Conservation (phyloP, 1,140 invertebrate species). For the Galendromus occidentalis region DNA sequence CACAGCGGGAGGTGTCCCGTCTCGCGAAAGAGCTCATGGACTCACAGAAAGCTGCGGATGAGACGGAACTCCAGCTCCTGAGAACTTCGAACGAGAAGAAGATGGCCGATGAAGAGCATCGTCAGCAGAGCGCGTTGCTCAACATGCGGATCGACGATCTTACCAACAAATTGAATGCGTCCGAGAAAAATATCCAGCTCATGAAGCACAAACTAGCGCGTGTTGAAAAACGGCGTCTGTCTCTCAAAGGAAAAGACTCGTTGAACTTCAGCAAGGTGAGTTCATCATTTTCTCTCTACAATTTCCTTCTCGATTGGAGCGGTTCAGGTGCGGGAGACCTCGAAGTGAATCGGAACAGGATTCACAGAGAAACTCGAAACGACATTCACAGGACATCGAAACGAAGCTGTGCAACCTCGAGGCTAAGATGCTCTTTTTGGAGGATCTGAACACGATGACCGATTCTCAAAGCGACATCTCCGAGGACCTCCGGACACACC, state of each 20-base stretch:
- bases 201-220: constrained; percentile 57
- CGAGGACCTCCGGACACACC: neutral
- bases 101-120: constrained; percentile 5
- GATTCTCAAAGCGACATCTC: neutral
- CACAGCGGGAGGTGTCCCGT: neutral
- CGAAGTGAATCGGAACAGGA: neutral
- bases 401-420: neutral
- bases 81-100: neutral
- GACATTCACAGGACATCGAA: constrained; percentile 1
- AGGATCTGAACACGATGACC: neutral
- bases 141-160: constrained; percentile 49
- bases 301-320: no score
- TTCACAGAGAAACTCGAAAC: neutral
- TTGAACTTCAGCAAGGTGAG: neutral
- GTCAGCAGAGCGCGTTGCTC: constrained; percentile 3
- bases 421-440: constrained; percentile 1
- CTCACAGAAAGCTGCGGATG: constrained; percentile 1
- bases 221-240: constrained; percentile 32
- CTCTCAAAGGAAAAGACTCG: constrained; percentile 4
- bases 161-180: constrained; percentile 50
- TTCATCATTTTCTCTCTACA: neutral
- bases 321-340: neutral
- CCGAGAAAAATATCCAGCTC: constrained; percentile 57
- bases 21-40: neutral
- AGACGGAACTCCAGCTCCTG: neutral